phyloP scores from a whole-genome alignment of 2,888 invertebrate genomes.

The Volucella inanis region DNA sequence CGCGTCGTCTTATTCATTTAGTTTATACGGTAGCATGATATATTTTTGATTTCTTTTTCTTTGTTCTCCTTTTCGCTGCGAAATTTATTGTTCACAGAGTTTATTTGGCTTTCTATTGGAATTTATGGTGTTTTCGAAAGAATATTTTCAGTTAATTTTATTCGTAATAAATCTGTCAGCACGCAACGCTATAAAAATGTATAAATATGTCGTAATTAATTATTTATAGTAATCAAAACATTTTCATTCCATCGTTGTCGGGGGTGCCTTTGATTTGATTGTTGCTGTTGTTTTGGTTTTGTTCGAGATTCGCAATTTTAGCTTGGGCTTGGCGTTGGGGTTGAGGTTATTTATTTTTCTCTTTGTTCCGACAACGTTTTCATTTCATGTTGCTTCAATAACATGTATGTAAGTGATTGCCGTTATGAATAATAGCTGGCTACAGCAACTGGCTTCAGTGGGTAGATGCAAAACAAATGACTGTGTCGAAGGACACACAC shows the following conservation, averaged over 20 bases:
- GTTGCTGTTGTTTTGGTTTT: constrained; percentile 25
- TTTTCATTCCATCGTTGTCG: constrained; percentile 56
- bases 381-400: constrained; percentile 45
- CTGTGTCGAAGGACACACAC: constrained; percentile 54
- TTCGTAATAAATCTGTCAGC: constrained; percentile 73
- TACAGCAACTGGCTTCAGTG: constrained; percentile 10
- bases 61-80: constrained; percentile 24
- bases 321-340: no score
- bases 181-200: constrained; percentile 70
- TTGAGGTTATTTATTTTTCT: constrained; percentile 16
- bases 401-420: constrained; percentile 45
- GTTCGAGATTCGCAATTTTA: constrained; percentile 4
- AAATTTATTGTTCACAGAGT: constrained; percentile 52
- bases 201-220: constrained; percentile 74
- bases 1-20: constrained; percentile 52
- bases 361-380: constrained; percentile 17
- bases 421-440: constrained; percentile 47
- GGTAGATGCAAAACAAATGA: constrained; percentile 45
- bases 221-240: constrained; percentile 75
- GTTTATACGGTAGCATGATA: constrained; percentile 49
- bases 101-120: constrained; percentile 65
- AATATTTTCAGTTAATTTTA: constrained; percentile 72
- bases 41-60: constrained; percentile 24
- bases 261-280: constrained; percentile 54
- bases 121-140: constrained; percentile 67